Evolutionary conservation across 1,140 invertebrate genomes (phyloP).

Genomic region (Neodiprion virginianus): DNA sequence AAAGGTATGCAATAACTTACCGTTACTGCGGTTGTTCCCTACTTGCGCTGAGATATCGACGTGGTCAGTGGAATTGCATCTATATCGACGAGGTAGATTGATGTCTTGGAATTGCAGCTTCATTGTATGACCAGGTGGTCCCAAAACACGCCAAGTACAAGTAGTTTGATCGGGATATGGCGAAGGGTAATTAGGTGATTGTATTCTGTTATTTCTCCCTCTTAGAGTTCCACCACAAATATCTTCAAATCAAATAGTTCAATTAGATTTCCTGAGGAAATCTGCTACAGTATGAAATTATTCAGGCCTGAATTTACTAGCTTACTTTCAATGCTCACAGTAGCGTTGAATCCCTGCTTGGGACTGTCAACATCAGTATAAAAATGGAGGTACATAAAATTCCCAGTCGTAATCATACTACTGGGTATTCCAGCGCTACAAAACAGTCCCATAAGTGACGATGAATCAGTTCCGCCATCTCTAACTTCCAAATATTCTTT

Average conservation of each 20-base stretch:
- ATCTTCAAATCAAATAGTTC: conserved; percentile 19
- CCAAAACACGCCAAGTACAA: conserved; percentile 70
- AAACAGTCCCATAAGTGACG: conserved; percentile 68
- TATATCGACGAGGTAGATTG: conserved; percentile 48
- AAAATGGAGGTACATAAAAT: conserved; percentile 76
- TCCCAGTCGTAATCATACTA: conserved; percentile 68
- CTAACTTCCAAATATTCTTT: conserved; percentile 78
- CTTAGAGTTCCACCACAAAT: conserved; percentile 67
- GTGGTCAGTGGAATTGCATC: conserved; percentile 40
- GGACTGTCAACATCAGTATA: conserved; percentile 73
- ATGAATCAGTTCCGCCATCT: conserved; percentile 76
- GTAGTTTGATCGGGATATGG: conserved; percentile 59
- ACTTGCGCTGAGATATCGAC: conserved; percentile 47
- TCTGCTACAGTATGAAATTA: not conserved
- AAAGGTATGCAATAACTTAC: conserved; percentile 32
- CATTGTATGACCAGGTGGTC: conserved; percentile 58
- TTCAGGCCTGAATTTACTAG: not conserved
- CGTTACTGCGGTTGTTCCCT: conserved; percentile 35
- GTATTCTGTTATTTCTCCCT: conserved; percentile 58
- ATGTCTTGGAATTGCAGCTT: conserved; percentile 64
- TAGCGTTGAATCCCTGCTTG: conserved; percentile 80
- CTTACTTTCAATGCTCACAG: conserved; percentile 67
- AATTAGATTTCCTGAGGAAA: conserved; percentile 10
- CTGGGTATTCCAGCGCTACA: conserved; percentile 67
- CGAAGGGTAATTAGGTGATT: conserved; percentile 67